A percentile compares a stretch with the other conserved stretches of the same genome.
Evolutionary conservation across 2,888 invertebrate genomes (phyloP).

Genomic region (Empis livida): DNA sequence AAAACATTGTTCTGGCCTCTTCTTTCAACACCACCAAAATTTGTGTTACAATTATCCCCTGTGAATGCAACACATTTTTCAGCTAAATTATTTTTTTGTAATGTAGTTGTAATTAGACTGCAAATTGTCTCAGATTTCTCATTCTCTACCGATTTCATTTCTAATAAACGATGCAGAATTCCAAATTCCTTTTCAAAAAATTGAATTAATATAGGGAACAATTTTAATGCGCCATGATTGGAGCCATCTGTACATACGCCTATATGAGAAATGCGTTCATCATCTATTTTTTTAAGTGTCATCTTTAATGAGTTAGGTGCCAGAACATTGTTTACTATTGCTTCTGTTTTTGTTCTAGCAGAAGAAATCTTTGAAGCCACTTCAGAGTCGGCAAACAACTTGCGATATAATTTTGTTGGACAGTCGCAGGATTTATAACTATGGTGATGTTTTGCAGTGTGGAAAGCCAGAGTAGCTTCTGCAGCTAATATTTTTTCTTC

Average conservation of each 20-base stretch:
- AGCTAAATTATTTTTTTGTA: background rate
- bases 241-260: background rate
- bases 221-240: background rate
- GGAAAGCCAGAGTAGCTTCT: conserved; percentile 2
- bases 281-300: background rate
- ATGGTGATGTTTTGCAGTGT: conserved; percentile 1
- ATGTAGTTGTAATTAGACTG: background rate
- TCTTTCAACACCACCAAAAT: conserved; percentile 12
- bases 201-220: background rate
- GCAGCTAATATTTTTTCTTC: background rate
- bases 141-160: background rate
- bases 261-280: background rate
- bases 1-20: conserved; percentile 10
- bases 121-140: background rate
- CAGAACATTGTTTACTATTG: conserved; percentile 8
- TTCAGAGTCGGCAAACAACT: background rate
- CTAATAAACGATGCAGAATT: background rate
- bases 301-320: background rate
- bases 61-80: conserved; percentile 1
- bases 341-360: conserved; percentile 7
- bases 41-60: conserved; percentile 10
- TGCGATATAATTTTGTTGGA: background rate
- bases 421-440: background rate
- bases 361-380: conserved; percentile 1
- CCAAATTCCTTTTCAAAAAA: background rate